Evolutionary conservation across 2,888 invertebrate genomes (phyloP), one percentile per base, ranked within the genome.

Genomic region (Dicyrtoma fusca): DNA sequence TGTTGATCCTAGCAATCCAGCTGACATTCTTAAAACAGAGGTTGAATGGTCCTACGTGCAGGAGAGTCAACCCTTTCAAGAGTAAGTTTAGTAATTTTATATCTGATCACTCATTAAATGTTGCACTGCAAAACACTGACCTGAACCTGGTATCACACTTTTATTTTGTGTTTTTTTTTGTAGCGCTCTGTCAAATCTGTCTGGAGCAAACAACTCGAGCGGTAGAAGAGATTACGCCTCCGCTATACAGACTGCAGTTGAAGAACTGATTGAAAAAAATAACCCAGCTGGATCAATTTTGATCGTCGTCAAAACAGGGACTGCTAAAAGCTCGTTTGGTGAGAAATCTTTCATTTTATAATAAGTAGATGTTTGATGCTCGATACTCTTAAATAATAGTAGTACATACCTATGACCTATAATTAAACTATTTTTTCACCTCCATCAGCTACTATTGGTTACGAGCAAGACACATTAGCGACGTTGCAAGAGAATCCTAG

Each of bases 281-380:
- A 75, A 74, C 63, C 71, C 75, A 13, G 49, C 66, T 34, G 77
- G 77, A 0, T 75, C 69, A 34, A 74, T 76, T 45, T 47, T 74
- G 0, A 62, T 77, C 14, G 17, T 77, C 0, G 51, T 77, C 1
- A 77, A 77, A 57, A 69, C 74, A 34, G 75, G 77, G 8, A 72
- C 64, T 13, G 66, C 70, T 19, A 4, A 51, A 1, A 74, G 65
- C 25, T 69, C 73, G 26, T 69, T 71, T 71, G 34, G 42, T 49
- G 14, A 47, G n/a, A 19, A 8, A 5, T 14, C 13, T 19, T 53
- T 53, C 21, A 19, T 8, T n/a, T 8, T 6, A 17, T 10, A 10
- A 19, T 19, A 17, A 53, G 19, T 8, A 53, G 19, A 8, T 13
- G 5, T 17, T 17, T 13, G 19, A 55, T 55, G 23, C 14, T 3